A percentile compares a stretch with the other conserved stretches of the same genome.
Evolutionary conservation across 2,888 invertebrate species (phyloP).

Genomic region (Abrostola triplasia): DNA sequence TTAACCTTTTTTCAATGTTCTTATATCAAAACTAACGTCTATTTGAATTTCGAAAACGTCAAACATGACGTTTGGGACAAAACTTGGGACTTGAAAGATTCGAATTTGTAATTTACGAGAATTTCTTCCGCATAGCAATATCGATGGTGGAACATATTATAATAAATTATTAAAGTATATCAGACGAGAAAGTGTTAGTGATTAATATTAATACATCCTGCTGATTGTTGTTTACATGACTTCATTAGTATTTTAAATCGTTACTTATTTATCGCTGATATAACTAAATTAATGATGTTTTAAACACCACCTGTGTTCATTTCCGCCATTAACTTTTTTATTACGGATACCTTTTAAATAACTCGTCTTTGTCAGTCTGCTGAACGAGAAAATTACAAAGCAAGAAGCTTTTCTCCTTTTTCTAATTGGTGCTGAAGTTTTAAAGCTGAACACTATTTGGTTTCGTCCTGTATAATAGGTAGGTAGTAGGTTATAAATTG

Average conservation of each 20-base stretch:
- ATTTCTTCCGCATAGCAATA: neutral
- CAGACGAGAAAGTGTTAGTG: neutral
- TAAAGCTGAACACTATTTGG: too few species aligned
- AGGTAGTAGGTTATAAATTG: too few species aligned
- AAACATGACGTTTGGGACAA: too few species aligned
- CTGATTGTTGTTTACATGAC: neutral
- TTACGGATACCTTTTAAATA: too few species aligned
- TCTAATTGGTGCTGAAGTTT: too few species aligned
- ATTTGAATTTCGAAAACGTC: neutral
- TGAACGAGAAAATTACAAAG: too few species aligned
- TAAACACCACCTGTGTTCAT: neutral
- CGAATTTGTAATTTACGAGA: too few species aligned
- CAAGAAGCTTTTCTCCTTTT: too few species aligned
- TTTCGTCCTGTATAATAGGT: too few species aligned
- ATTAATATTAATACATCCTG: slow-evolving; percentile 3
- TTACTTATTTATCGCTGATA: neutral
- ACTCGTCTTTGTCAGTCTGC: too few species aligned
- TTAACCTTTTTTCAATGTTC: too few species aligned
- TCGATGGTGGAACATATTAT: neutral
- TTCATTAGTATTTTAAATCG: neutral
- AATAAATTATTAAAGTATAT: neutral
- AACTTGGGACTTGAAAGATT: too few species aligned
- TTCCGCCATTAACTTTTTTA: neutral
- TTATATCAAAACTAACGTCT: neutral
- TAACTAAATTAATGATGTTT: neutral